Percentiles rank a stretch among this genome's conserved stretches.
phyloP scores from a whole-genome alignment of 2,113 vertebrate species.

The Antechinus flavipes region DNA sequence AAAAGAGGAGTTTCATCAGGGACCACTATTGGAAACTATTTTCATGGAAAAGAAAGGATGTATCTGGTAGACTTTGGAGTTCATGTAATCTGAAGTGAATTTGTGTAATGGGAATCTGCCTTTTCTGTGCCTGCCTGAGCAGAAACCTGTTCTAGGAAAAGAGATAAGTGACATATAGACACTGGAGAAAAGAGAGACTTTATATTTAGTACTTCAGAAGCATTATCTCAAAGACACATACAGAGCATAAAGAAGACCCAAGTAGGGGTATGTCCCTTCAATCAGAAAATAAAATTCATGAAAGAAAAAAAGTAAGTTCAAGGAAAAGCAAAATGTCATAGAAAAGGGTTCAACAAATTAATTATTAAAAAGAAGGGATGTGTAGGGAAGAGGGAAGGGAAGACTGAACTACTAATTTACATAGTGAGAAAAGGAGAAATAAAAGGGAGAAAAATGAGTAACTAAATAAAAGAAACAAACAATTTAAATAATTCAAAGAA shows the following conservation, averaged over 20 bases:
- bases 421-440: background rate
- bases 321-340: background rate
- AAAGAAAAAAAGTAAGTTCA: background rate
- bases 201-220: background rate
- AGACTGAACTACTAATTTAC: background rate
- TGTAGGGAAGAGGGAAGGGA: background rate
- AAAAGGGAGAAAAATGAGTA: background rate
- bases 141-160: background rate
- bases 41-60: background rate
- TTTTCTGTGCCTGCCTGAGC: background rate
- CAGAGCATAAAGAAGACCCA: background rate
- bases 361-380: background rate
- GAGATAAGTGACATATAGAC: background rate
- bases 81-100: background rate
- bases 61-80: background rate
- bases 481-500: background rate
- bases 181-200: background rate
- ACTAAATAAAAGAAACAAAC: background rate
- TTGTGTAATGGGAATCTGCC: background rate
- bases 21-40: background rate
- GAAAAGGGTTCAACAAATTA: background rate
- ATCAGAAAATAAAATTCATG: background rate
- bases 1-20: background rate
- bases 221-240: background rate
- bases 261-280: background rate